Percentiles rank a stretch among this genome's conserved stretches.
Conservation (phyloP, 1,140 invertebrate genomes). For the Brachionus sp. region DNA sequence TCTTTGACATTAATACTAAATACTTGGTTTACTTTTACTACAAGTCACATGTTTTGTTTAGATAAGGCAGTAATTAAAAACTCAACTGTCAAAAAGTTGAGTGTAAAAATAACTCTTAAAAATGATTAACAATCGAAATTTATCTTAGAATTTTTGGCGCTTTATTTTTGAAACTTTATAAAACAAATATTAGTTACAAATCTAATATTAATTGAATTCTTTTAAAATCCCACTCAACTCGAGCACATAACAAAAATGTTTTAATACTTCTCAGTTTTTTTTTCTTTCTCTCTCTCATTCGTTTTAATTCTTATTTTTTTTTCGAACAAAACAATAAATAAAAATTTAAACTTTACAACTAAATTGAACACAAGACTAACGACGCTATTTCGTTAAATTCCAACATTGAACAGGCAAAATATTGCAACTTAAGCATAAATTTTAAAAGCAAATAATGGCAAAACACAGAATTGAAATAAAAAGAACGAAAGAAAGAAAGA, state of each 20-base stretch:
- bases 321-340: not conserved
- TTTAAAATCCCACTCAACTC: slow-evolving; percentile 19
- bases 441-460: not conserved
- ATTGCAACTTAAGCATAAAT: not conserved
- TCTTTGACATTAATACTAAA: not conserved
- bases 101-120: not conserved
- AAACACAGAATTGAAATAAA: not conserved
- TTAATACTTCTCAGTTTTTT: not conserved
- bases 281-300: not conserved
- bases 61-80: not conserved
- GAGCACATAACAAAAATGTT: slow-evolving; percentile 12
- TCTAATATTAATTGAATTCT: slow-evolving; percentile 26
- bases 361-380: slow-evolving; percentile 21
- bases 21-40: not conserved
- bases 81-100: not conserved
- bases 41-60: not conserved
- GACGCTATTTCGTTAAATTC: slow-evolving; percentile 19
- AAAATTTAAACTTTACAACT: slow-evolving; percentile 13
- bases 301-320: not conserved
- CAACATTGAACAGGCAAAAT: slow-evolving; percentile 19
- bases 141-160: not conserved
- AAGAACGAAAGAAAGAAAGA: not conserved
- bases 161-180: not conserved
- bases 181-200: slow-evolving; percentile 1
- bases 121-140: not conserved